Evolutionary conservation across 2,113 vertebrate genomes (phyloP).

Genomic region (Noturus placidus): DNA sequence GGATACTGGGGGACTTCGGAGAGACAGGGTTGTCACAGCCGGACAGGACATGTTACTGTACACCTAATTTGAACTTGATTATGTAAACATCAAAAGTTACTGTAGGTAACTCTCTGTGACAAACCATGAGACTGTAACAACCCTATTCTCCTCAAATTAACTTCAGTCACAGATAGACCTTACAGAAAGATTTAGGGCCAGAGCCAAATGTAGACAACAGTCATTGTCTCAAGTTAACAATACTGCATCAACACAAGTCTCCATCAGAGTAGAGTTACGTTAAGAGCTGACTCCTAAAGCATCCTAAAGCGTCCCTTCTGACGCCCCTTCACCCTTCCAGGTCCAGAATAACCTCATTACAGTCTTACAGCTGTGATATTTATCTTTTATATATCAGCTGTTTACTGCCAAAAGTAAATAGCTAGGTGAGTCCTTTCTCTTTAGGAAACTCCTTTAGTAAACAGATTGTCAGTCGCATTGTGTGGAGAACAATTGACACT

Average conservation of each 20-base stretch:
- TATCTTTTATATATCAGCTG: constrained; percentile 46
- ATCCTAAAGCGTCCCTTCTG: too few species aligned
- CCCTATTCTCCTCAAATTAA: neutral
- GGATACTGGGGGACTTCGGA: neutral
- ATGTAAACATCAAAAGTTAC: neutral
- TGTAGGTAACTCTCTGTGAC: neutral
- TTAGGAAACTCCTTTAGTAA: constrained; percentile 46
- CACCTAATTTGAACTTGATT: too few species aligned
- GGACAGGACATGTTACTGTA: too few species aligned
- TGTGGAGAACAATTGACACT: constrained; percentile 52
- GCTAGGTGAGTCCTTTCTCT: constrained; percentile 46
- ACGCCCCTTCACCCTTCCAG: neutral
- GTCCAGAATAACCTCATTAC: constrained; percentile 40
- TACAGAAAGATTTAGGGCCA: constrained; percentile 15
- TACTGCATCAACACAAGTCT: neutral
- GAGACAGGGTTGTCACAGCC: neutral
- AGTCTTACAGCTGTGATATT: constrained; percentile 42
- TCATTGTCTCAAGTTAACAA: constrained; percentile 16
- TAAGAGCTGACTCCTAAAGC: neutral
- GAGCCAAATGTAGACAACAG: constrained; percentile 15
- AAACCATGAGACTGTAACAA: neutral
- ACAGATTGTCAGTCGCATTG: constrained; percentile 50
- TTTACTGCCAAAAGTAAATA: constrained; percentile 42
- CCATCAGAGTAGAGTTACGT: neutral
- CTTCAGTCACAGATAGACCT: constrained; percentile 11